Percentiles rank a stretch among this genome's conserved stretches.
Conservation (phyloP, 1,140 invertebrate genomes). For the Bilobella aurantiaca region DNA sequence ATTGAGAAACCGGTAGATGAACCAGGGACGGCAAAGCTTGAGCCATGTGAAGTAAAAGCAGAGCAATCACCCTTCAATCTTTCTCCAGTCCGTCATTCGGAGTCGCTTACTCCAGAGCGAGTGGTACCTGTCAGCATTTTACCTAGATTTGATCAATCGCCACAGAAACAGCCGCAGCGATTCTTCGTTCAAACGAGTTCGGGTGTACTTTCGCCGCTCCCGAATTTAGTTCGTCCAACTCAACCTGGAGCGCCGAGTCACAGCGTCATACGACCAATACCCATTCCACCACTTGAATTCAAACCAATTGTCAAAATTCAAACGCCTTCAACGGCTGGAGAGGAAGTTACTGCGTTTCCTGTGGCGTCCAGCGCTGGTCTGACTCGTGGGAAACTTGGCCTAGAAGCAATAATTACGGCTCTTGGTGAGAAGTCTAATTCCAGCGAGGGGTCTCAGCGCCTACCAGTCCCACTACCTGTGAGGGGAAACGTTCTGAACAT, state of each 20-base stretch:
- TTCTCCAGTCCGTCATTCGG: no score
- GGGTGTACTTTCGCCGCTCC: not conserved
- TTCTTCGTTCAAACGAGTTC: not conserved
- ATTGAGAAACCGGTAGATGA: no score
- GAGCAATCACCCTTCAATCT: no score
- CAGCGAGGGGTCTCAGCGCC: not conserved
- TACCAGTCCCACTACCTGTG: not conserved
- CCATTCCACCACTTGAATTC: constrained; percentile 1
- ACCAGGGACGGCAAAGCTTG: no score
- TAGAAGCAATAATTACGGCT: not conserved
- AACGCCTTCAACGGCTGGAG: not conserved
- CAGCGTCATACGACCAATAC: not conserved
- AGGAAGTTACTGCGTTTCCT: not conserved
- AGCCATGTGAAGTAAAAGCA: no score
- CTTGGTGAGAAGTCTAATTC: not conserved
- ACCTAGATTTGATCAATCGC: constrained; percentile 1
- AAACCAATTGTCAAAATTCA: not conserved
- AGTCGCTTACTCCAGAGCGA: not conserved
- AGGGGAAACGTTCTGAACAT: not conserved
- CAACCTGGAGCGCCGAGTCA: not conserved
- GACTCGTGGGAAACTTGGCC: no score
- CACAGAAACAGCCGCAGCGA: not conserved
- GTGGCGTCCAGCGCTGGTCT: not conserved
- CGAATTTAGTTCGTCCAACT: not conserved
- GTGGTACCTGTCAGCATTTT: not conserved